phyloP scores from a whole-genome alignment of 2,113 vertebrate genomes.

The Macrotus californicus region DNA sequence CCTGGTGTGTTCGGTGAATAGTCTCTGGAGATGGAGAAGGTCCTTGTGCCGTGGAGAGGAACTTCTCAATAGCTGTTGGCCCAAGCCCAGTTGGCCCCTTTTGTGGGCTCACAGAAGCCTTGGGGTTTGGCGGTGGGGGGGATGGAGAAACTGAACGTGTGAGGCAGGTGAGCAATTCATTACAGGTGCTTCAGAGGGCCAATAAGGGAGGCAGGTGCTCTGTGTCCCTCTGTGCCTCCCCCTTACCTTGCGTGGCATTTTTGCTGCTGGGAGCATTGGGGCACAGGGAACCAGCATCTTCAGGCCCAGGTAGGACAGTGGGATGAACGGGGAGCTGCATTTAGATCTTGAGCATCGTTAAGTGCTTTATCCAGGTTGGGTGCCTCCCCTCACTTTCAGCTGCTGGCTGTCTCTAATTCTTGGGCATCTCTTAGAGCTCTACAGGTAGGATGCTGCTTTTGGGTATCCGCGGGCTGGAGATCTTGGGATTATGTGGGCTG shows the following conservation, averaged over 20 bases:
- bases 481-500: neutral
- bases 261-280: neutral
- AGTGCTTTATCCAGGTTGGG: neutral
- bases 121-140: neutral
- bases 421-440: neutral
- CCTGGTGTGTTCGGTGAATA: neutral
- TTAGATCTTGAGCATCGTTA: neutral
- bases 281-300: neutral
- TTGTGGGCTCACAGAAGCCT: neutral
- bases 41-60: neutral
- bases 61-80: neutral
- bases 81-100: neutral
- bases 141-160: neutral
- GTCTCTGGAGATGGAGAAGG: neutral
- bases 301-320: neutral
- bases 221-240: neutral
- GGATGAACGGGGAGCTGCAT: neutral
- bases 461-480: neutral
- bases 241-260: accelerated
- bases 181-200: neutral
- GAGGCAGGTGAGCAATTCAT: neutral
- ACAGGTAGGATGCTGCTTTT: neutral
- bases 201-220: accelerated
- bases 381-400: neutral
- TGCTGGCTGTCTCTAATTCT: neutral